Conservation (phyloP, 2,888 invertebrate species). For the Sarcophaga subvicina region DNA sequence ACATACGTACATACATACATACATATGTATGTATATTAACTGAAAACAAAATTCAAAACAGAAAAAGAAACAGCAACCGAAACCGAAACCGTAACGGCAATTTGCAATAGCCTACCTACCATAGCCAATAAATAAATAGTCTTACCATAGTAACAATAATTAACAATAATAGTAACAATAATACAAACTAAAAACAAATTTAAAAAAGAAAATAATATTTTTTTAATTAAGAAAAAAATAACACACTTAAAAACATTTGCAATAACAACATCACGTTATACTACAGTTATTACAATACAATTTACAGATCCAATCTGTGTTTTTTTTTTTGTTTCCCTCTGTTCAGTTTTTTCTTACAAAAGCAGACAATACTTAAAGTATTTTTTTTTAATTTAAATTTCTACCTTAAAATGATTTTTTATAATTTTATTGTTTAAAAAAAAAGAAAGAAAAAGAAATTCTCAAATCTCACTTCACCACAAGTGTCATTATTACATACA, state of each 20-base stretch:
- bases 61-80: conserved; percentile 29
- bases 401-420: background rate
- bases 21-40: too few relatives aligned
- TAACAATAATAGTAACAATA: conserved; percentile 54
- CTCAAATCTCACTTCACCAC: conserved; percentile 55
- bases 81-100: conserved; percentile 36
- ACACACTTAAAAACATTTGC: conserved; percentile 2
- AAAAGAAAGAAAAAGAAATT: background rate
- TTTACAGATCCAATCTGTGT: too few relatives aligned
- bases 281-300: too few relatives aligned
- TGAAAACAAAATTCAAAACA: conserved; percentile 37
- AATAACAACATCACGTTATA: too few relatives aligned
- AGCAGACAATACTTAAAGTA: conserved; percentile 39
- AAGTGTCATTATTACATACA: conserved; percentile 71
- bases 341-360: too few relatives aligned
- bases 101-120: conserved; percentile 41
- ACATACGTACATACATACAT: too few relatives aligned
- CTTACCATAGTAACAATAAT: conserved; percentile 19
- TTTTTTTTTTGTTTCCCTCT: too few relatives aligned
- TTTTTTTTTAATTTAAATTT: conserved; percentile 29
- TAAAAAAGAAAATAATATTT: conserved; percentile 26
- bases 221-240: background rate
- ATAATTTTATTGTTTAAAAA: conserved; percentile 9
- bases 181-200: conserved; percentile 24
- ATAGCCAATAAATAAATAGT: conserved; percentile 8